phyloP scores from a whole-genome alignment of 2,113 vertebrate genomes.

The Pongo abelii region DNA sequence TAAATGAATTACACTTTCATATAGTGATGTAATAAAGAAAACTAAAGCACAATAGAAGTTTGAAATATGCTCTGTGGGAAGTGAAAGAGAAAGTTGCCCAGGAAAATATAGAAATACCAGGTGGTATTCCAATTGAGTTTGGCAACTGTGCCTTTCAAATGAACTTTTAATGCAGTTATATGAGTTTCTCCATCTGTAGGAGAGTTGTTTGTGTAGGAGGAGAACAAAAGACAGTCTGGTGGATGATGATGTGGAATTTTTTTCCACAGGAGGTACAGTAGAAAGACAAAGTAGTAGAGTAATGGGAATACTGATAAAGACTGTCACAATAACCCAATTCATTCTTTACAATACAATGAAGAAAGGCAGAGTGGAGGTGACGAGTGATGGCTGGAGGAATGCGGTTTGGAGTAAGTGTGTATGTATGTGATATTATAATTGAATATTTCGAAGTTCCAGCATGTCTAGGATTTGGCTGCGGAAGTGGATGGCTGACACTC shows the following conservation, averaged over 20 bases:
- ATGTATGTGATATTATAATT: not conserved
- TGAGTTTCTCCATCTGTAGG: not conserved
- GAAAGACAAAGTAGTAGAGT: not conserved
- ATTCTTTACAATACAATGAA: not conserved
- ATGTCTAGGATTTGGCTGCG: not conserved
- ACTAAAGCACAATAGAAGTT: not conserved
- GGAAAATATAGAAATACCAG: not conserved
- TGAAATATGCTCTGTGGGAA: not conserved
- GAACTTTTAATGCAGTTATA: not conserved
- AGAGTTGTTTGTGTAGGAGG: not conserved
- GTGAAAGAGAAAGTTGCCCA: not conserved
- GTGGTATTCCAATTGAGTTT: not conserved
- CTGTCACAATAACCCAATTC: not conserved
- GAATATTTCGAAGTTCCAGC: not conserved
- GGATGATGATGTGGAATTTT: not conserved
- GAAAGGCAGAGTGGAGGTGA: not conserved
- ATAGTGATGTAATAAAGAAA: not conserved
- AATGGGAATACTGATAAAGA: not conserved
- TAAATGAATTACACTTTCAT: not conserved
- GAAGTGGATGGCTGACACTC: not conserved
- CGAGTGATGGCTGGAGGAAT: not conserved
- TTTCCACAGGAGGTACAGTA: too few species aligned
- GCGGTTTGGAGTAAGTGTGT: not conserved
- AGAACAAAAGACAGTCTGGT: not conserved
- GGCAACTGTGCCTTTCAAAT: not conserved